A percentile compares a stretch with the other conserved stretches of the same genome.
phyloP scores from a whole-genome alignment of 2,888 invertebrate genomes.

The Spisula solida region DNA sequence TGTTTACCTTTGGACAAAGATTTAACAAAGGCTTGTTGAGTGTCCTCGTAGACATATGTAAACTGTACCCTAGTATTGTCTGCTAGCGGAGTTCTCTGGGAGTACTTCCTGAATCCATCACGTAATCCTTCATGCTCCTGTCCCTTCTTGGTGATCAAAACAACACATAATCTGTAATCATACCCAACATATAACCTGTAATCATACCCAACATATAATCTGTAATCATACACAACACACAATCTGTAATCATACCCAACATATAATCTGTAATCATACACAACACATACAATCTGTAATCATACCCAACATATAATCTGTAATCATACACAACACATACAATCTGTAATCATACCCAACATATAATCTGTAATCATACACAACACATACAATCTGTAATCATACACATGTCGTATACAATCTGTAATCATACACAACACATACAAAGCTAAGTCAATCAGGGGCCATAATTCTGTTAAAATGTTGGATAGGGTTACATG shows the following conservation, averaged over 20 bases:
- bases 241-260: not conserved
- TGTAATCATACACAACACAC: not conserved
- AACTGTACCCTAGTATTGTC: conserved; percentile 91
- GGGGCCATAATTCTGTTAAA: too few relatives aligned
- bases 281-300: too few relatives aligned
- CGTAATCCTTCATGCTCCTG: conserved; percentile 90
- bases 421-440: too few relatives aligned
- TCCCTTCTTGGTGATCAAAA: conserved; percentile 91
- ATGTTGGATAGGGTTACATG: too few relatives aligned
- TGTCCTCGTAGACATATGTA: conserved; percentile 94
- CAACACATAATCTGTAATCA: conserved; percentile 90
- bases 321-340: too few relatives aligned
- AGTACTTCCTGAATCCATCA: conserved; percentile 92
- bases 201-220: too few relatives aligned
- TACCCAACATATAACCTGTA: too few relatives aligned
- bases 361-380: not conserved
- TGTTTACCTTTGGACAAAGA: conserved; percentile 89
- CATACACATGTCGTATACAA: too few relatives aligned
- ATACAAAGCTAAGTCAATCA: too few relatives aligned
- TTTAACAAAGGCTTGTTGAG: conserved; percentile 94
- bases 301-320: not conserved
- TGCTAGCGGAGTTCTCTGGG: conserved; percentile 87
- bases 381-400: too few relatives aligned
- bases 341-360: not conserved
- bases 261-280: too few relatives aligned